phyloP scores from a whole-genome alignment of 2,113 vertebrate genomes.

The Romanogobio albipinnatus region DNA sequence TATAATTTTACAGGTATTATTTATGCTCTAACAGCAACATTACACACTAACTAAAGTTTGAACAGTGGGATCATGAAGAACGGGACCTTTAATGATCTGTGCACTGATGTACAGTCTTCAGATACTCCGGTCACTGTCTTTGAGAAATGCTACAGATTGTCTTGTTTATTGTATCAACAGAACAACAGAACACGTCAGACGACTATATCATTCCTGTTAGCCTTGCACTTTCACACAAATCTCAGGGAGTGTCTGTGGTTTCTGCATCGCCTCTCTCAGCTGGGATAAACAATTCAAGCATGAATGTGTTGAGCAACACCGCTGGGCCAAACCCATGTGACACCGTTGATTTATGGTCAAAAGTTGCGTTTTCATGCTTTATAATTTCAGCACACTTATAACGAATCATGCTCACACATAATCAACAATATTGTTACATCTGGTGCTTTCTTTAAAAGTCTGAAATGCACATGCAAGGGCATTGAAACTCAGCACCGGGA shows the following conservation, averaged over 20 bases:
- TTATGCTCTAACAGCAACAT: no score
- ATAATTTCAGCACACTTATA: background rate
- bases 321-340: background rate
- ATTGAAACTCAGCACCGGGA: background rate
- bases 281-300: background rate
- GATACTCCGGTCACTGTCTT: background rate
- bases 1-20: no score
- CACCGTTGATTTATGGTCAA: background rate
- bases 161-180: background rate
- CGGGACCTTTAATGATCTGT: no score
- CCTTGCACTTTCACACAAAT: slow-evolving; percentile 12
- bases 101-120: background rate
- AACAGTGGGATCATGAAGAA: no score
- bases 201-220: background rate
- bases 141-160: background rate
- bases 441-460: background rate
- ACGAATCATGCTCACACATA: background rate
- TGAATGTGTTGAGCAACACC: slow-evolving; percentile 7
- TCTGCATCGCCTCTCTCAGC: background rate
- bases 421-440: background rate
- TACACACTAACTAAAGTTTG: no score
- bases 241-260: slow-evolving; percentile 28
- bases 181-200: background rate
- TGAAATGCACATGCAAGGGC: background rate
- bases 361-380: slow-evolving; percentile 4